phyloP scores from a whole-genome alignment of 2,113 vertebrate species.

The Poeciliopsis prolifica region DNA sequence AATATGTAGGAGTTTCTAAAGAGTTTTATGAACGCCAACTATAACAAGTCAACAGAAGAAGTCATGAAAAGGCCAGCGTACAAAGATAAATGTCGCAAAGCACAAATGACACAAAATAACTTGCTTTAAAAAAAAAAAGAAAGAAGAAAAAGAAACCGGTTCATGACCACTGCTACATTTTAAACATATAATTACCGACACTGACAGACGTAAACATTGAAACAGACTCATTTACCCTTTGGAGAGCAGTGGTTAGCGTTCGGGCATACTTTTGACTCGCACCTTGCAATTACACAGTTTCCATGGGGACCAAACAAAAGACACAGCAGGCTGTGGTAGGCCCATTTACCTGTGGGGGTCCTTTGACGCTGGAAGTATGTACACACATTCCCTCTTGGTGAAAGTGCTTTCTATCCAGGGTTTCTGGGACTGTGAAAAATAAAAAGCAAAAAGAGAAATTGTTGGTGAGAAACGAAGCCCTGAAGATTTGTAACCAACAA shows the following conservation, averaged over 20 bases:
- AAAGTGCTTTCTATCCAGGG: conserved; percentile 99
- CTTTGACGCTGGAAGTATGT: conserved; percentile 98
- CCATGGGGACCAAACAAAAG: conserved; percentile 48
- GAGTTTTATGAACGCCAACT: background rate
- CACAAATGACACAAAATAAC: background rate
- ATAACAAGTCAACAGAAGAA: background rate
- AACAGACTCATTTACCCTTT: conserved; percentile 52
- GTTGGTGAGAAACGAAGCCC: background rate
- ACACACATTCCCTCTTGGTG: conserved; percentile 98
- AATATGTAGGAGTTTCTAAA: background rate
- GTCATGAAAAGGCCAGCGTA: conserved; percentile 8
- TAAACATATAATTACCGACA: conserved; percentile 48
- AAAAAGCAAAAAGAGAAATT: conserved; percentile 44
- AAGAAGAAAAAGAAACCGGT: background rate
- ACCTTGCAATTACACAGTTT: conserved; percentile 62
- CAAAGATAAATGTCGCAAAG: background rate
- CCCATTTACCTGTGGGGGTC: conserved; percentile 96
- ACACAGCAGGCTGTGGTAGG: conserved; percentile 24
- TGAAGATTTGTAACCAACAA: background rate
- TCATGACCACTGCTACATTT: conserved; percentile 6
- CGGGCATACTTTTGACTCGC: conserved; percentile 46
- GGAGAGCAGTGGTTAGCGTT: conserved; percentile 64
- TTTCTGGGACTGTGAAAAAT: conserved; percentile 92
- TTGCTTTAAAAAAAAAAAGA: background rate
- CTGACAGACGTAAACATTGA: conserved; percentile 59